Evolutionary conservation across 2,888 invertebrate genomes (phyloP).

Genomic region (Hololepta plana): DNA sequence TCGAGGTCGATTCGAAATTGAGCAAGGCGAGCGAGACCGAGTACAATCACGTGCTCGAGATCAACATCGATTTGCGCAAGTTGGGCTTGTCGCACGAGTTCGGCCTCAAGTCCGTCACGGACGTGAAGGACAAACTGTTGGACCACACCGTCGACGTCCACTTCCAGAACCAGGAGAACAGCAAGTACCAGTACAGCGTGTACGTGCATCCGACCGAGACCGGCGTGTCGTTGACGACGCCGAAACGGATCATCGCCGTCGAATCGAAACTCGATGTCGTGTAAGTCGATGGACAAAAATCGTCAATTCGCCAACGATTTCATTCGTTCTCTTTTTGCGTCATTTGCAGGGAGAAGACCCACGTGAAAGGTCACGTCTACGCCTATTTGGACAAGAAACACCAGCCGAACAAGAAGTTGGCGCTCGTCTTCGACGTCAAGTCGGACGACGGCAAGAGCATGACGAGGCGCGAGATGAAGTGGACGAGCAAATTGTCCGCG

Average conservation of each 20-base stretch:
- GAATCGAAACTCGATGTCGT: constrained; percentile 27
- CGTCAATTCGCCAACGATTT: too few species aligned
- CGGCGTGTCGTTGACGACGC: constrained; percentile 45
- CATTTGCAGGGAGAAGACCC: background rate
- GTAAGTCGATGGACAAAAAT: too few species aligned
- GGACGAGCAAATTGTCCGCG: constrained; percentile 44
- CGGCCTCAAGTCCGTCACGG: constrained; percentile 46
- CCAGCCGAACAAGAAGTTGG: constrained; percentile 49
- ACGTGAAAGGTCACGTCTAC: constrained; percentile 40
- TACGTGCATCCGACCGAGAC: constrained; percentile 45
- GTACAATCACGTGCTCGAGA: constrained; percentile 41
- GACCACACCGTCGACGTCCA: constrained; percentile 56
- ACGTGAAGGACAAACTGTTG: constrained; percentile 35
- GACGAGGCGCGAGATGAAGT: constrained; percentile 13
- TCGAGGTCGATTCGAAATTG: constrained; percentile 44
- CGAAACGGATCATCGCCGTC: constrained; percentile 45
- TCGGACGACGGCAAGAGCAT: constrained; percentile 1
- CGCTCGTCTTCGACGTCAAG: constrained; percentile 31
- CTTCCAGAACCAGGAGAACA: constrained; percentile 47
- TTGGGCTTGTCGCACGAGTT: constrained; percentile 58
- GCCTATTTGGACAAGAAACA: constrained; percentile 54
- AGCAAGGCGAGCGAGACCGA: constrained; percentile 18
- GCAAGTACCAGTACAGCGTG: constrained; percentile 52
- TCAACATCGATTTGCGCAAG: constrained; percentile 53
- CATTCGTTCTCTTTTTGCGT: background rate